Base-by-base conservation (phyloP, 2,113 vertebrate genomes). In the Brachionichthys hirsutus region DNA sequence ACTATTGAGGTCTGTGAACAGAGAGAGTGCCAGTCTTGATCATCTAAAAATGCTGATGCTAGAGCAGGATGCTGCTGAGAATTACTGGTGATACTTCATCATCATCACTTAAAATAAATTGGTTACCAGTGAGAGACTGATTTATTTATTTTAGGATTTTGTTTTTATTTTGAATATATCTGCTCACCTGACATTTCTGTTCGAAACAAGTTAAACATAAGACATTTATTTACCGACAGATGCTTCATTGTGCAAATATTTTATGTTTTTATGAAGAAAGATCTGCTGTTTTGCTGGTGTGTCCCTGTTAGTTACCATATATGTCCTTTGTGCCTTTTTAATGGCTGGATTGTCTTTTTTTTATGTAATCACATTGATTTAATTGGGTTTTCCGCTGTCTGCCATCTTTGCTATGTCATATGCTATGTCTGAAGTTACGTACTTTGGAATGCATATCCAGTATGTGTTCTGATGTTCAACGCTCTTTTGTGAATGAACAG, bases 221-320 rank as follows among this genome's bases (percentile, higher is more conserved):
- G 12, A 9, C 17, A 66, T 73, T 63, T 64, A 24, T 62, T 67
- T 57, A 58, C 43, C 13, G 30, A 18, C 19, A 60, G 54, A 30
- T 44, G 19, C 12, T 65, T 56, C 35, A 57, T 19, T 1, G 44
- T 77, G 66, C 65, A 77, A 72, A 65, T 71, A 74, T 72, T 77
- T 74, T 63, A 38, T 54, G 13, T 59, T 14, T 83, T 72, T 81
- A 20, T 78, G 66, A 78, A 12, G 9, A 10, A 80, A 83, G 85
- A 89, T 88, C 85, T 87, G 85, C 85, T 82, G 59, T 80, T 55
- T 84, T 70, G 52, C 77, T 86, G 78, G 75, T 67, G 57, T 43
- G 53, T 66, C 51, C 67, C 52, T 67, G 66, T 62, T 64, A 79
- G 80, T 85, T 62, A 84, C 77, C 54, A 86, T 80, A 63, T 77